phyloP scores from a whole-genome alignment of 2,113 vertebrate genomes.

The Poicephalus gulielmi region DNA sequence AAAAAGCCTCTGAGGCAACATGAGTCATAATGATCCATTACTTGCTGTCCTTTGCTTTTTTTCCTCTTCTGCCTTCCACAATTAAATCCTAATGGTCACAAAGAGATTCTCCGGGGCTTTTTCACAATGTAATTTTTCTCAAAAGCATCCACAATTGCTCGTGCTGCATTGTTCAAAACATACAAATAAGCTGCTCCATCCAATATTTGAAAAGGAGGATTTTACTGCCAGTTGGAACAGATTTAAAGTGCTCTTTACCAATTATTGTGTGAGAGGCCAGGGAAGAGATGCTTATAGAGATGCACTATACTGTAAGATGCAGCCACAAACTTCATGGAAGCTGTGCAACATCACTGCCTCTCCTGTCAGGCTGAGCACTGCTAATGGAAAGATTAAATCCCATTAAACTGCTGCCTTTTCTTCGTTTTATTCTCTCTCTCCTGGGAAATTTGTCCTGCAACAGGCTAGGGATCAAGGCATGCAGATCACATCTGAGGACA shows the following conservation, averaged over 20 bases:
- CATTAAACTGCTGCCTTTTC: not conserved
- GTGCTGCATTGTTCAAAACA: not conserved
- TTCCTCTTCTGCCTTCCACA: constrained; percentile 8
- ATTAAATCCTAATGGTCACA: constrained; percentile 46
- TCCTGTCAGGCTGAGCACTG: not conserved
- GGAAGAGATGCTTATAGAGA: not conserved
- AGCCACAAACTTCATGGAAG: not conserved
- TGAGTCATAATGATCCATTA: constrained; percentile 13
- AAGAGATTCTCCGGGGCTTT: constrained; percentile 38
- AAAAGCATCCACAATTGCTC: not conserved
- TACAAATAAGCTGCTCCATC: not conserved
- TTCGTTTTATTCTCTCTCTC: not conserved
- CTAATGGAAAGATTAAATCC: not conserved
- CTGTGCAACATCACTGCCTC: not conserved
- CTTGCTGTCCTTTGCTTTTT: constrained; percentile 22
- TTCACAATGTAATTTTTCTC: constrained; percentile 1
- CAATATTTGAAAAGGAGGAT: not conserved
- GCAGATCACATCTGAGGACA: too few relatives aligned
- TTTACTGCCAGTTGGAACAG: not conserved
- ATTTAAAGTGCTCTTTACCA: constrained; percentile 12
- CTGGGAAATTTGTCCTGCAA: not conserved
- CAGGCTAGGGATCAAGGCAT: not conserved
- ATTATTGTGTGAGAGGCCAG: not conserved
- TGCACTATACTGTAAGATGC: not conserved
- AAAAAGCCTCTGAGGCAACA: constrained; percentile 2